Evolutionary conservation across 2,888 invertebrate species (phyloP).

Genomic region (Chirona hameri): DNA sequence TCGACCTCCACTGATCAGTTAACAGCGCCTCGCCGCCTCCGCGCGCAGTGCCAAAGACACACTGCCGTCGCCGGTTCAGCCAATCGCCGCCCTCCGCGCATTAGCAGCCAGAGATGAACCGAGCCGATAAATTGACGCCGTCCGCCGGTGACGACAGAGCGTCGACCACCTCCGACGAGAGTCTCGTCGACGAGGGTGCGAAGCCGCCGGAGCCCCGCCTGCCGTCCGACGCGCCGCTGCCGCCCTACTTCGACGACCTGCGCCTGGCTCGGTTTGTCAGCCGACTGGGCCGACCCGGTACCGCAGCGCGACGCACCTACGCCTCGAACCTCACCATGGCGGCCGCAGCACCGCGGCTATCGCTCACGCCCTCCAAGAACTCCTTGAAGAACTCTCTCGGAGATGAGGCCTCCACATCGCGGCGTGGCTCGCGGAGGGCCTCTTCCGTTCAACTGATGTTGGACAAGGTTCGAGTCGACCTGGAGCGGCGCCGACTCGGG

Average conservation of each 20-base stretch:
- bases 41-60: background rate
- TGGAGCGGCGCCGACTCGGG: background rate
- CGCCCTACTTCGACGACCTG: constrained; percentile 1
- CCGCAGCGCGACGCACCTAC: background rate
- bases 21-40: too few relatives aligned
- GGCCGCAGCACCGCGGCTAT: background rate
- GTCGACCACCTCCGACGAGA: background rate
- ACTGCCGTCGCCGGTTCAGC: background rate
- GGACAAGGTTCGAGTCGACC: constrained; percentile 14
- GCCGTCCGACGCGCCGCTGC: background rate
- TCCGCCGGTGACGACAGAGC: constrained; percentile 7
- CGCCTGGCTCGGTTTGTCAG: background rate
- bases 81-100: background rate
- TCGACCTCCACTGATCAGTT: too few relatives aligned
- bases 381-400: too few relatives aligned
- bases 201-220: background rate
- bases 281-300: background rate
- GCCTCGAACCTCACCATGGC: constrained; percentile 2
- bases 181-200: background rate
- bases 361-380: too few relatives aligned
- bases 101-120: background rate
- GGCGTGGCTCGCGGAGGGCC: background rate
- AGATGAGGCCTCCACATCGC: background rate
- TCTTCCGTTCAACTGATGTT: background rate
- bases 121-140: background rate